Conservation (phyloP, 2,888 invertebrate species). For the Euclidia mi region DNA sequence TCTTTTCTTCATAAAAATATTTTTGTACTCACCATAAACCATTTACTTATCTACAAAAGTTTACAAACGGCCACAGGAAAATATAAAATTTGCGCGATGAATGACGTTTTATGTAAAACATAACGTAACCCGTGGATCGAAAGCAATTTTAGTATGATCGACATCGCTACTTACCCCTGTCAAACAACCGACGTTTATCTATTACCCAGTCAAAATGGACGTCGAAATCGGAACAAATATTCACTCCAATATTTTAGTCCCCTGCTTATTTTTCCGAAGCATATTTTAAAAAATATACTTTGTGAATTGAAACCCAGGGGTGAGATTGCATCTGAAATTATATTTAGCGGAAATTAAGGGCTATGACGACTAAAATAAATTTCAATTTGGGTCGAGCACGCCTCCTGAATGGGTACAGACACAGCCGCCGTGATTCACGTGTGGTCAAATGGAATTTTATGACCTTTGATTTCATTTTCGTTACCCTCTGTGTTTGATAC, state of each 20-base stretch:
- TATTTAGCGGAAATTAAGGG: conserved; percentile 86
- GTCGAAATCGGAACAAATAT: conserved; percentile 57
- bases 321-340: conserved; percentile 85
- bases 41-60: conserved; percentile 20
- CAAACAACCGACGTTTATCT: conserved; percentile 68
- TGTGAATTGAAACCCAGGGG: conserved; percentile 75
- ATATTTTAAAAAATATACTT: conserved; percentile 57
- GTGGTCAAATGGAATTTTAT: conserved; percentile 47
- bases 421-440: conserved; percentile 57
- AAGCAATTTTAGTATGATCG: conserved; percentile 62
- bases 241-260: conserved; percentile 48
- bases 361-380: conserved; percentile 82
- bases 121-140: conserved; percentile 43
- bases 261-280: conserved; percentile 36
- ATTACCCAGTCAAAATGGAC: conserved; percentile 64
- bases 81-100: conserved; percentile 34
- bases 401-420: conserved; percentile 69
- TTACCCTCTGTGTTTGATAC: conserved; percentile 17
- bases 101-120: conserved; percentile 61
- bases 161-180: conserved; percentile 66
- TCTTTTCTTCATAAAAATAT: conserved; percentile 1
- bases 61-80: conserved; percentile 12
- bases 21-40: background rate
- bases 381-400: conserved; percentile 82
- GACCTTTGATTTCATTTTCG: conserved; percentile 35